phyloP scores from a whole-genome alignment of 1,140 invertebrate genomes.

The Marisa cornuarietis region DNA sequence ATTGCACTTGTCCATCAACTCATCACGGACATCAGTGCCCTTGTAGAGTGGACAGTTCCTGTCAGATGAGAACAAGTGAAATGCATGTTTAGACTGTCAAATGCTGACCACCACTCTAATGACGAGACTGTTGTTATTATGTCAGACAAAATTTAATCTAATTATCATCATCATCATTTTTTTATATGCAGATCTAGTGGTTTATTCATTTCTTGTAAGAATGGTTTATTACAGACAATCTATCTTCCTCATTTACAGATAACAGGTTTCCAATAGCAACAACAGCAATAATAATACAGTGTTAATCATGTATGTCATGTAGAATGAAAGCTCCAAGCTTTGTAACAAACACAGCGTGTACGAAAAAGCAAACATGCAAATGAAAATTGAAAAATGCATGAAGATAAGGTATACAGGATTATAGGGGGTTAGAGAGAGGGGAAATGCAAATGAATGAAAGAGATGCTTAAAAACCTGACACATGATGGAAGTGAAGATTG shows the following conservation, averaged over 20 bases:
- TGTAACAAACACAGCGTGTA: not conserved
- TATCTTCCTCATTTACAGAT: not conserved
- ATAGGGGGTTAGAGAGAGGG: constrained; percentile 1
- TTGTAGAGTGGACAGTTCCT: constrained; percentile 24
- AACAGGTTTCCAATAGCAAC: not conserved
- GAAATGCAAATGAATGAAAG: not conserved
- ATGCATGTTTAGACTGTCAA: no score
- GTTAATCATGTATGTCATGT: not conserved
- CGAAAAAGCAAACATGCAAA: not conserved
- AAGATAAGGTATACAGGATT: not conserved
- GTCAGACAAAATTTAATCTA: not conserved
- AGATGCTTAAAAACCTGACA: no score
- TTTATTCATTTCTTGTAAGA: not conserved
- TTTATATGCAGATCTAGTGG: not conserved
- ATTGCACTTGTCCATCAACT: constrained; percentile 12
- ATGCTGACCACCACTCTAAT: no score
- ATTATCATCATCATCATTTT: not conserved
- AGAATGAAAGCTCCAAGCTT: not conserved
- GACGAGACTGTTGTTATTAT: no score
- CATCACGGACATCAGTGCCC: constrained; percentile 9
- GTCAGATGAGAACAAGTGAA: not conserved
- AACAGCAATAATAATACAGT: not conserved
- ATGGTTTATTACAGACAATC: not conserved
- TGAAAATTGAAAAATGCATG: not conserved
- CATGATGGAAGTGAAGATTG: not conserved